These are phyloP conservation scores for Chrysina gloriosa DNA, from an alignment of 2,888 invertebrate genomes.

Conservation along the genomic window DNA sequence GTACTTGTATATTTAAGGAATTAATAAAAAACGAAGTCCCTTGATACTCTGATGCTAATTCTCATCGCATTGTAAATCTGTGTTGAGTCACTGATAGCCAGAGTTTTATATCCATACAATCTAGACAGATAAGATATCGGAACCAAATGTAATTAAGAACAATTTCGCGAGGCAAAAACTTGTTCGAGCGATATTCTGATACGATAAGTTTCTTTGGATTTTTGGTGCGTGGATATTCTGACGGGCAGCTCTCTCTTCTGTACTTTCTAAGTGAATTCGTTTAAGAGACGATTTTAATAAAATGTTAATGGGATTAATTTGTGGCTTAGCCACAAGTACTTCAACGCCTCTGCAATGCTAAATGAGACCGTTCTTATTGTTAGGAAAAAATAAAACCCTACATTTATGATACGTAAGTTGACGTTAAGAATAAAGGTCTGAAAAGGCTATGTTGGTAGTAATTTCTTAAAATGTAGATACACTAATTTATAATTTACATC, in stretches of 20 bases:
- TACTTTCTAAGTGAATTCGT: not conserved
- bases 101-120: conserved; percentile 20
- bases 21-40: conserved; percentile 13
- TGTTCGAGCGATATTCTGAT: not conserved
- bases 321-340: not conserved
- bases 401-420: no score
- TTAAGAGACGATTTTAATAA: not conserved
- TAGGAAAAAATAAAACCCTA: no score
- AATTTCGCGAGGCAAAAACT: conserved; percentile 4
- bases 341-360: not conserved
- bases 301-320: conserved; percentile 20
- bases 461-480: no score
- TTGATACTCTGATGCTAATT: conserved; percentile 9
- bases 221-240: not conserved
- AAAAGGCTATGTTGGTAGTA: no score
- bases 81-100: conserved; percentile 30
- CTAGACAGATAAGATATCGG: conserved; percentile 29
- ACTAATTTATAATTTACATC: no score
- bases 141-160: conserved; percentile 16
- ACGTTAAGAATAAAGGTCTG: no score
- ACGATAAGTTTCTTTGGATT: not conserved
- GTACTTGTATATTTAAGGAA: conserved; percentile 18
- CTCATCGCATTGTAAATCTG: conserved; percentile 28
- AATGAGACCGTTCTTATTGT: no score
- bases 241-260: not conserved